Evolutionary conservation across 2,113 vertebrate species (phyloP), one percentile per base, ranked within the genome.

Genomic region (Canis aureus): DNA sequence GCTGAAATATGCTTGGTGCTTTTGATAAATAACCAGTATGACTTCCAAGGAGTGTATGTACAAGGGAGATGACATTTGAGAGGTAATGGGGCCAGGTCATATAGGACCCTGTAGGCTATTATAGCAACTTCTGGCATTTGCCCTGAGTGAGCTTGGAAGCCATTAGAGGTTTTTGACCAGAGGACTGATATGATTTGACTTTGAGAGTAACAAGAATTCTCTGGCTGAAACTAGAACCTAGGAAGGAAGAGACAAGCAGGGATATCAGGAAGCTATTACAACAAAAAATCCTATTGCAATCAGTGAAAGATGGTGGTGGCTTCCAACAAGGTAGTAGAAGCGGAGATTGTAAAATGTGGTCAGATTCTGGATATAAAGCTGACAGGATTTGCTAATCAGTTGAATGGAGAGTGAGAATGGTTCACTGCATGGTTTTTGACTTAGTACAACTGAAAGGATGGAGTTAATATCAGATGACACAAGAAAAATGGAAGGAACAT

Each of bases 161-260:
- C 38, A 67, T 25, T 85, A 73, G 32, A 95, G 8, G 64, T 59
- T 89, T 89, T 79, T 80, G 11, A 79, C 69, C 27, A 74, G 55
- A 80, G 20, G n/a, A 67, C 15, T 93, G n/a, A 71, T n/a, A 49
- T 85, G 55, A 91, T 97, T 27, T 90, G 60, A 90, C 53, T 78
- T 93, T 93, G 38, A 92, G 9, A 85, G 60, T 90, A 86, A 69
- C 16, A 76, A 85, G 67, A 81, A 73, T 94, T 83, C 25, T 87
- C 20, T 91, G 49, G 11, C 81, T 76, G n/a, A 91, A 91, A 91
- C 27, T 91, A 95, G 88, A 94, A 57, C 43, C 69, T 91, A 49
- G 35, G 16, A 13, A 15, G 13, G 25, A 64, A 86, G 90, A 25
- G 57, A 81, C 57, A 73, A 86, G 35, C 9, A 86, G 32, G 38